Conservation (phyloP, 2,797 vertebrate genomes). For the Argya squamiceps region DNA sequence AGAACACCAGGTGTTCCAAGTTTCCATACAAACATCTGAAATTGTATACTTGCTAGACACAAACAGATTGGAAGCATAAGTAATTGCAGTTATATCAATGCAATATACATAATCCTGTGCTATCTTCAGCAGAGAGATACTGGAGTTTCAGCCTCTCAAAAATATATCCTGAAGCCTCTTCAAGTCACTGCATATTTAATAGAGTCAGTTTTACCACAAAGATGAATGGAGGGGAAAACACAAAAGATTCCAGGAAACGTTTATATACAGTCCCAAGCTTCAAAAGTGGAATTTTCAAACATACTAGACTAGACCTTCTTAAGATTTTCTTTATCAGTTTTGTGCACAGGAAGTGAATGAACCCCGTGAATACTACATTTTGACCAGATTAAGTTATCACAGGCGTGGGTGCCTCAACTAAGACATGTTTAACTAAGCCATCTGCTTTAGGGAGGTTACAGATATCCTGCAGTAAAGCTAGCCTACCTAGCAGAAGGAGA, state of each 20-base stretch:
- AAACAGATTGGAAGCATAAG: neutral
- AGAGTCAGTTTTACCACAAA: neutral
- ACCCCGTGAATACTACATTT: neutral
- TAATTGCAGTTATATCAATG: neutral
- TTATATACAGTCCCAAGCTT: neutral
- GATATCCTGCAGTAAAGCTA: neutral
- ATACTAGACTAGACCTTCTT: neutral
- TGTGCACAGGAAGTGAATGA: neutral
- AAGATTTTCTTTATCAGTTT: neutral
- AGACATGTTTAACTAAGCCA: neutral
- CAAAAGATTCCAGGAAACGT: neutral
- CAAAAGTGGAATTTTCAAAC: neutral
- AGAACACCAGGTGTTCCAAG: neutral
- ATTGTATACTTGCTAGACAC: neutral
- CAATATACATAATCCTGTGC: neutral
- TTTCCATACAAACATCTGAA: neutral
- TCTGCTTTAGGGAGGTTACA: neutral
- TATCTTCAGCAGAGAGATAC: rapidly evolving
- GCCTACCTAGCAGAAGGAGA: neutral
- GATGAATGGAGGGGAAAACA: neutral
- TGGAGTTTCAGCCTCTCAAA: neutral
- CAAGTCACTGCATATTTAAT: neutral
- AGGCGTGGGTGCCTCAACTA: neutral
- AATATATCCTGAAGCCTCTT: neutral
- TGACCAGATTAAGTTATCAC: neutral